phyloP scores from a whole-genome alignment of 2,113 vertebrate genomes.

The Trichomycterus rosablanca region DNA sequence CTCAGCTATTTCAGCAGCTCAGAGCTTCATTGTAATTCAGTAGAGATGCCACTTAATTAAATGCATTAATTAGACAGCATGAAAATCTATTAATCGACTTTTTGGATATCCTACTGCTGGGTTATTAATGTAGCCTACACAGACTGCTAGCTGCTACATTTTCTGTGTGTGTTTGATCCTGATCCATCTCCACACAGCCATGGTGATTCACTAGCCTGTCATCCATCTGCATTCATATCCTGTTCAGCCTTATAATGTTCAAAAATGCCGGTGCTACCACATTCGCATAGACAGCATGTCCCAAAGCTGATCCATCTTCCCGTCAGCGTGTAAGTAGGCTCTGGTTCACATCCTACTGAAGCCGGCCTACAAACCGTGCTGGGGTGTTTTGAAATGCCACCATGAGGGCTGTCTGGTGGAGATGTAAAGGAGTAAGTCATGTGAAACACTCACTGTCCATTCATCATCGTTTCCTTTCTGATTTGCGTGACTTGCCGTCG shows the following conservation, averaged over 20 bases:
- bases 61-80: neutral
- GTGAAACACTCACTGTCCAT: slow-evolving; percentile 16
- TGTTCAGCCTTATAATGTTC: slow-evolving; percentile 9
- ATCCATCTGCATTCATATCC: slow-evolving; percentile 38
- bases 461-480: slow-evolving; percentile 37
- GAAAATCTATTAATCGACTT: slow-evolving; percentile 4
- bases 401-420: neutral
- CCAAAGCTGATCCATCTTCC: neutral
- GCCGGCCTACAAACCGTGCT: neutral
- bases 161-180: slow-evolving; percentile 10
- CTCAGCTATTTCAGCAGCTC: neutral
- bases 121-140: slow-evolving; percentile 5
- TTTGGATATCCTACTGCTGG: neutral
- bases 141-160: neutral
- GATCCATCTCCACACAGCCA: slow-evolving; percentile 19
- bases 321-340: neutral
- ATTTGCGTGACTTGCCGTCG: slow-evolving; percentile 4
- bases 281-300: neutral
- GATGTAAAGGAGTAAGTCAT: slow-evolving; percentile 17
- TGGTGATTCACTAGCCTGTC: slow-evolving; percentile 43
- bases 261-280: slow-evolving; percentile 8
- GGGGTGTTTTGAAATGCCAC: slow-evolving; percentile 2
- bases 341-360: neutral
- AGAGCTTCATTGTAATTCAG: neutral
- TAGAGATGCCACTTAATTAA: neutral